These are phyloP conservation scores for Acrossocheilus wenchowensis DNA, from an alignment of 2,797 vertebrate genomes.

Conservation along the genomic window DNA sequence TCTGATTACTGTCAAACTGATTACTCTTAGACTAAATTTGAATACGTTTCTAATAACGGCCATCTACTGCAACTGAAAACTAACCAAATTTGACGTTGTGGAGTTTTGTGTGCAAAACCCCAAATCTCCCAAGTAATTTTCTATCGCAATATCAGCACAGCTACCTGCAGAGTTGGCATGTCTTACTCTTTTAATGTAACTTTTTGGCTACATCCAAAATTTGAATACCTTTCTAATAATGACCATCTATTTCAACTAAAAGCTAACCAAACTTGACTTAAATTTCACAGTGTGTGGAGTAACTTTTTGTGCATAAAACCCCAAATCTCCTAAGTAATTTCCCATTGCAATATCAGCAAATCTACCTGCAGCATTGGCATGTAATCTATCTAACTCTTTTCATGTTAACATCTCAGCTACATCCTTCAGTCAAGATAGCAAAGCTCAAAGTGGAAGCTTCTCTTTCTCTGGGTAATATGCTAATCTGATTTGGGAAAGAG, in stretches of 20 bases:
- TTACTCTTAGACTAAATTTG: neutral
- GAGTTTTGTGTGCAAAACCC: neutral
- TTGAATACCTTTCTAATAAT: neutral
- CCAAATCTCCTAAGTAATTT: constrained; percentile 20
- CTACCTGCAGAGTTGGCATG: constrained; percentile 3
- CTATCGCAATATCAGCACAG: neutral
- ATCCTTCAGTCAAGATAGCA: constrained; percentile 43
- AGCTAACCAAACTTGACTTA: neutral
- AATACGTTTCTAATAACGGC: neutral
- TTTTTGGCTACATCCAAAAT: constrained; percentile 33
- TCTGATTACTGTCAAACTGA: constrained; percentile 28
- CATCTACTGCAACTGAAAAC: neutral
- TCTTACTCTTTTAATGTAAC: constrained; percentile 28
- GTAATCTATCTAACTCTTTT: constrained; percentile 27
- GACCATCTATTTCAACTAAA: neutral
- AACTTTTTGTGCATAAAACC: neutral
- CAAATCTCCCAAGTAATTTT: constrained; percentile 26
- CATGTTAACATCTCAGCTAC: constrained; percentile 36
- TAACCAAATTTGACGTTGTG: constrained; percentile 24
- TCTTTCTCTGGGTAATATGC: constrained; percentile 44
- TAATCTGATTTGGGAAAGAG: constrained; percentile 64
- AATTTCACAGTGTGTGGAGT: neutral
- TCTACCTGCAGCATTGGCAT: neutral
- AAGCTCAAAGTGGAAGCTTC: constrained; percentile 21
- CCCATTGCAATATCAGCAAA: neutral